Percentiles rank a stretch among this genome's conserved stretches.
These are phyloP conservation scores for Enhydra lutris DNA, from an alignment of 2,113 vertebrate genomes.

Conservation along the genomic window DNA sequence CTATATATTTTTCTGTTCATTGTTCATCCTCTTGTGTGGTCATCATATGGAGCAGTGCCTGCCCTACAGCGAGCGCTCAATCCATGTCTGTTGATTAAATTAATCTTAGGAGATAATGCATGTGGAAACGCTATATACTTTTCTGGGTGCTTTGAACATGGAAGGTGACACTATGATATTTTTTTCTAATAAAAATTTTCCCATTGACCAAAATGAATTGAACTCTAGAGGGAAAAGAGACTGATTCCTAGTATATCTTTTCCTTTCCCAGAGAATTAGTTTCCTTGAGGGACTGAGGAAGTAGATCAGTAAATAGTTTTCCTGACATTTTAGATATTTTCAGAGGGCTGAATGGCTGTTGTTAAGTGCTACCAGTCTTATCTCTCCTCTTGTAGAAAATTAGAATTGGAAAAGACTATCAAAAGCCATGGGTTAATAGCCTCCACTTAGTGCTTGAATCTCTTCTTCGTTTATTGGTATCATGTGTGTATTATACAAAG, in stretches of 20 bases:
- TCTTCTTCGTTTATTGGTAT: background rate
- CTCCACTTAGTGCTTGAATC: background rate
- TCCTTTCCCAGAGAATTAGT: constrained; percentile 1
- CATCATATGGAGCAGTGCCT: background rate
- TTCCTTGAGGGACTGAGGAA: background rate
- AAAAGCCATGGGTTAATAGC: background rate
- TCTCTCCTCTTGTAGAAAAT: background rate
- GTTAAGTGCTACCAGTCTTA: background rate
- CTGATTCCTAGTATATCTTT: background rate
- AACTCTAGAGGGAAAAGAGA: background rate
- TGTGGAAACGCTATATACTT: background rate
- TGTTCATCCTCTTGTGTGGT: background rate
- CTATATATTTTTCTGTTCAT: background rate
- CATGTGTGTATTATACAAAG: background rate
- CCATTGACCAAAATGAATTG: background rate
- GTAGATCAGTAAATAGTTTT: background rate
- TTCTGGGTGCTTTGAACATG: background rate
- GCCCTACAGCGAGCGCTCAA: background rate
- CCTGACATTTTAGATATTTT: background rate
- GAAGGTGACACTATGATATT: background rate
- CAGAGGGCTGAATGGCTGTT: background rate
- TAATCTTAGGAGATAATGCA: background rate
- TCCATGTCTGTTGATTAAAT: background rate
- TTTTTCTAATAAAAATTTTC: background rate
- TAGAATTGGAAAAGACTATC: background rate